These are phyloP conservation scores for Seriola dumerili DNA, from an alignment of 2,113 vertebrate species.

Conservation along the genomic window DNA sequence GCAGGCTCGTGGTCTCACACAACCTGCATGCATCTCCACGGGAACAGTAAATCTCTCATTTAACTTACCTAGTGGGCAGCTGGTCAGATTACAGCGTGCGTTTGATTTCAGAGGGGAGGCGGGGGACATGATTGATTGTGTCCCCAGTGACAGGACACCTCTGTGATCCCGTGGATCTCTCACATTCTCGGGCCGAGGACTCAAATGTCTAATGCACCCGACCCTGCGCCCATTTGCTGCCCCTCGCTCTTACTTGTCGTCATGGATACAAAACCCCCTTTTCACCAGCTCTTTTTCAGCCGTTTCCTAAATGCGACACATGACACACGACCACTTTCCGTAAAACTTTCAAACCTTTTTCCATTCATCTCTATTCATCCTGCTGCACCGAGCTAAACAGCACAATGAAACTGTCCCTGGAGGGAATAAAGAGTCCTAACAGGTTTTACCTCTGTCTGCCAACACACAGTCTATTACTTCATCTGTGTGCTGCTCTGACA, in stretches of 20 bases:
- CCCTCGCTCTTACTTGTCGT: conserved; percentile 67
- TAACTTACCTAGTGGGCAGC: conserved; percentile 32
- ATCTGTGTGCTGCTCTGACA: background rate
- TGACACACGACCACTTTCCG: conserved; percentile 49
- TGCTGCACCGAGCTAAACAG: conserved; percentile 23
- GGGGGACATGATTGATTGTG: conserved; percentile 14
- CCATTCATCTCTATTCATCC: conserved; percentile 29
- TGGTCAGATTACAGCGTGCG: conserved; percentile 41
- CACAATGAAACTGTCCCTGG: conserved; percentile 45
- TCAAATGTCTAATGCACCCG: conserved; percentile 36
- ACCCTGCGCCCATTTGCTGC: conserved; percentile 55
- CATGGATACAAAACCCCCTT: conserved; percentile 75
- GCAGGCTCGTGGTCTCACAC: background rate
- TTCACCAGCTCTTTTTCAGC: conserved; percentile 24
- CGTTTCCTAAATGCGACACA: conserved; percentile 50
- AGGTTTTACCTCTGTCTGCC: conserved; percentile 59
- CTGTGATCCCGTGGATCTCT: conserved; percentile 42
- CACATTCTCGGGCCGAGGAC: conserved; percentile 40
- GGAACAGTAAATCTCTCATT: conserved; percentile 39
- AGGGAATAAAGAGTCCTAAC: conserved; percentile 59
- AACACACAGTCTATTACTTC: conserved; percentile 63
- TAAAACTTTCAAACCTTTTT: conserved; percentile 51
- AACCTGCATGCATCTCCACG: conserved; percentile 25
- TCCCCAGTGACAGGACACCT: conserved; percentile 45
- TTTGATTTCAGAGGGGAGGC: conserved; percentile 23